Conservation (phyloP, 30 jellyfish, hydroid and myxozoan species). For the Aurelia sp. region DNA sequence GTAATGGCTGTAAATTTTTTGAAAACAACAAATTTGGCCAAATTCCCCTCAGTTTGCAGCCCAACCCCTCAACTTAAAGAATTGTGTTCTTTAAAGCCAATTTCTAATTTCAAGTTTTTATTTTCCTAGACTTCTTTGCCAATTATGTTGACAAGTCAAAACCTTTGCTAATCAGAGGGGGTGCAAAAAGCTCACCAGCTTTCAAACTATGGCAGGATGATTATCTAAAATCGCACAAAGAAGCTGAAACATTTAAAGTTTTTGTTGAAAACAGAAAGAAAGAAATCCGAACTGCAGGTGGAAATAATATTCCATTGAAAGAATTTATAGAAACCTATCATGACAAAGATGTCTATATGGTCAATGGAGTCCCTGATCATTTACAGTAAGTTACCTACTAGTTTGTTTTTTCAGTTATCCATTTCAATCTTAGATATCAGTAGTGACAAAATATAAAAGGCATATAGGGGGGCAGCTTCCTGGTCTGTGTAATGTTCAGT, state of each 20-base stretch:
- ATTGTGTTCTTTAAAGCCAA: too few relatives aligned
- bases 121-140: constrained; percentile 74
- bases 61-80: too few relatives aligned
- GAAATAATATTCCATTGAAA: constrained; percentile 68
- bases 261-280: constrained; percentile 79
- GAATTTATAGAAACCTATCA: constrained; percentile 77
- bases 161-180: constrained; percentile 85
- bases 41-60: too few relatives aligned
- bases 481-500: background rate
- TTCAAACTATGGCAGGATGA: constrained; percentile 87
- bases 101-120: too few relatives aligned
- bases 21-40: too few relatives aligned
- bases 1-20: too few relatives aligned
- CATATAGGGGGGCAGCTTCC: background rate
- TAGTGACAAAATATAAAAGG: background rate
- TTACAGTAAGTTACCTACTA: constrained; percentile 63
- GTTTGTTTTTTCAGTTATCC: too few relatives aligned
- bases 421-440: background rate
- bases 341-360: constrained; percentile 82
- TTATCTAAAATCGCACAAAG: constrained; percentile 77
- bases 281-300: constrained; percentile 79
- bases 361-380: constrained; percentile 88
- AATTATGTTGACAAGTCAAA: constrained; percentile 80
- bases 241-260: constrained; percentile 76
- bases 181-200: constrained; percentile 83